Conservation (phyloP, 2,113 vertebrate species). For the Pollachius pollachius region DNA sequence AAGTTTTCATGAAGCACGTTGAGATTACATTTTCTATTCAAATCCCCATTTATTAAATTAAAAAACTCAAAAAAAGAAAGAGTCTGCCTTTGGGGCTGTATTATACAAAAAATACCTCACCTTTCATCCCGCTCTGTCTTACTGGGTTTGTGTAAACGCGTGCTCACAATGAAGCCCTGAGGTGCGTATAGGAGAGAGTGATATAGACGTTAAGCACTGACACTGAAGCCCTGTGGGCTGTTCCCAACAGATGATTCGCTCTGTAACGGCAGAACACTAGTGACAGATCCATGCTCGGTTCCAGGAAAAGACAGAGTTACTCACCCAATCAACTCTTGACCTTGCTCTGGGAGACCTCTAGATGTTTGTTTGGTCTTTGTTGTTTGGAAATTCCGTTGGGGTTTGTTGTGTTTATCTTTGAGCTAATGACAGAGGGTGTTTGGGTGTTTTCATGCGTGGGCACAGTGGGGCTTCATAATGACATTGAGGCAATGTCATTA, state of each 20-base stretch:
- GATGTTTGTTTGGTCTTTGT: background rate
- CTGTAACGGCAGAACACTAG: conserved; percentile 33
- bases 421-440: too few species aligned
- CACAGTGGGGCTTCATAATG: too few species aligned
- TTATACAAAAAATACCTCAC: background rate
- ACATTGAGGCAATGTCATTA: too few species aligned
- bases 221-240: conserved; percentile 10
- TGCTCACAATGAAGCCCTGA: conserved; percentile 32
- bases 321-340: conserved; percentile 10
- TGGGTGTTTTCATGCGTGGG: too few species aligned
- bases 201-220: conserved; percentile 38
- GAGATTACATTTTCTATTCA: too few species aligned
- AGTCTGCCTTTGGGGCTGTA: too few species aligned
- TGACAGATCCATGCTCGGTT: conserved; percentile 46
- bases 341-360: background rate
- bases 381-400: too few species aligned
- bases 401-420: too few species aligned
- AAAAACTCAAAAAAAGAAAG: too few species aligned
- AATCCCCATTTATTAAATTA: too few species aligned
- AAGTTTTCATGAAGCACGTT: too few species aligned
- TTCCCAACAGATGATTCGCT: conserved; percentile 25
- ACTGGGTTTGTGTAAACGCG: conserved; percentile 33
- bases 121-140: conserved; percentile 21
- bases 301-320: conserved; percentile 34
- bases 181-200: conserved; percentile 35